Evolutionary conservation across 2,888 invertebrate genomes (phyloP), one percentile per base, ranked within the genome.

Genomic region (Autographa pulchrina): DNA sequence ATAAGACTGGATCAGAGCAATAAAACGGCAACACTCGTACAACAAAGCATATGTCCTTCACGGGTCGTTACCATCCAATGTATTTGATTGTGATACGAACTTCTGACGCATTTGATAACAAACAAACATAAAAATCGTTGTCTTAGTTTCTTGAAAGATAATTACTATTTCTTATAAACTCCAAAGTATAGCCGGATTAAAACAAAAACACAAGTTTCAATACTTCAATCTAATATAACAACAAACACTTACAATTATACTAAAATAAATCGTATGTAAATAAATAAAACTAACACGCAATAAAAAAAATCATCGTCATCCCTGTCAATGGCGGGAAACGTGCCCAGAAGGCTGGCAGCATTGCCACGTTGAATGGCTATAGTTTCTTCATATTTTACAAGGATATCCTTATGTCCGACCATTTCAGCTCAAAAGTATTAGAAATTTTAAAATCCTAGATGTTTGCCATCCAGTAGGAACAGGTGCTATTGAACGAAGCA

Each of bases 31-130:
- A 74, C 69, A 69, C 69, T 77, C n/a, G n/a, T n/a, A 48, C 48
- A 48, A 70, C 54, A 67, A 75, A 78, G 75, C 61, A 69, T 72
- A 70, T 78, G 80, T 77, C 74, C 79, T 82, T 82, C 77, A 84
- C 78, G 75, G 84, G 81, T 82, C 86, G 79, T 81, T 81, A 76
- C 77, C 85, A 81, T 25, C 69, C 32, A 52, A 38, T 64, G 60
- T 54, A 35, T 43, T 66, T 63, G 70, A 70, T 72, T 78, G 64
- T 75, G 72, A 61, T 62, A 62, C 35, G 62, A 75, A 70, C 70
- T 71, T 69, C 65, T 72, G 67, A 77, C 72, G 66, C 52, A 66
- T 65, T 71, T 72, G 75, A 79, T 84, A 82, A 84, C 56, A 62
- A 64, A 20, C 63, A 31, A 60, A 66, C 9, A 31, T 18, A 62